Percentiles rank a stretch among this genome's conserved stretches.
These are phyloP conservation scores for Schizaphis graminum DNA, from an alignment of 2,888 invertebrate species.

Conservation along the genomic window DNA sequence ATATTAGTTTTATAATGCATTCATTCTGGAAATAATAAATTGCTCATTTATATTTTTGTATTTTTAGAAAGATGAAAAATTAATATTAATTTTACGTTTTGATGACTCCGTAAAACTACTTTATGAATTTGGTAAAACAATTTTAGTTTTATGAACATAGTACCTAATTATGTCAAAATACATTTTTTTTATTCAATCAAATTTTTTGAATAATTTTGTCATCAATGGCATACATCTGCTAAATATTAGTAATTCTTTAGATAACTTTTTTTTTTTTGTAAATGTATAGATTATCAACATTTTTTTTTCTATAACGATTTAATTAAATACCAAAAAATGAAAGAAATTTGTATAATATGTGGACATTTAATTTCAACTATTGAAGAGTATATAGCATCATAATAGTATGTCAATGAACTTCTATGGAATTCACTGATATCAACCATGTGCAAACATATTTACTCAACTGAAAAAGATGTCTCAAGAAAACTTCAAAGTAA, in stretches of 20 bases:
- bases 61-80: background rate
- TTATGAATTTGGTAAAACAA: background rate
- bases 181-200: background rate
- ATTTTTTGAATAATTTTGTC: background rate
- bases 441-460: background rate
- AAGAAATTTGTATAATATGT: background rate
- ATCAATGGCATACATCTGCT: background rate
- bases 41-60: background rate
- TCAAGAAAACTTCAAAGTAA: constrained; percentile 10
- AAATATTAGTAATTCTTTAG: background rate
- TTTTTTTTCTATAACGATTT: background rate
- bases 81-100: background rate
- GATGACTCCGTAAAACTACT: background rate
- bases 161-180: background rate
- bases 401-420: background rate
- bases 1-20: background rate
- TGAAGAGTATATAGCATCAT: background rate
- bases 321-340: background rate
- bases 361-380: background rate
- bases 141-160: background rate
- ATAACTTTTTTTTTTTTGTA: background rate
- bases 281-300: background rate
- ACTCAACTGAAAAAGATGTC: constrained; percentile 2
- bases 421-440: background rate
- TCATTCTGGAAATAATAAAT: background rate